A percentile compares a stretch with the other conserved stretches of the same genome.
phyloP scores from a whole-genome alignment of 2,797 vertebrate species.

The Enteromius mattozi region DNA sequence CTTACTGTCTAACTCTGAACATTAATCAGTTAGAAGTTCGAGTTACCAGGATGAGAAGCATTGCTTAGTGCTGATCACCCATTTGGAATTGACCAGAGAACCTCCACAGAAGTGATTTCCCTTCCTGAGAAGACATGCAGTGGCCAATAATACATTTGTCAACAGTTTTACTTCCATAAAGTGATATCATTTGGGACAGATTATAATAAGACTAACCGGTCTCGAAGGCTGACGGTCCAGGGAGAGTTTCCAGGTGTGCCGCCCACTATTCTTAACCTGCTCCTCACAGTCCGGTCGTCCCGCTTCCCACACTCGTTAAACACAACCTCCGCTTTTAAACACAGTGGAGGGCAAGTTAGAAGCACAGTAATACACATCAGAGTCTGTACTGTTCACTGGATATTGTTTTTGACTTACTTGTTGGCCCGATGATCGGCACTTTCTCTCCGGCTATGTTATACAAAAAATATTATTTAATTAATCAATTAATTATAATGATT shows the following conservation, averaged over 20 bases:
- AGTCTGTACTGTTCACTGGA: not conserved
- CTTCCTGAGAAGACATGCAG: conserved; percentile 75
- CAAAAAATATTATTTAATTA: conserved; percentile 45
- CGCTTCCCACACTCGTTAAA: conserved; percentile 90
- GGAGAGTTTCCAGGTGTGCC: conserved; percentile 92
- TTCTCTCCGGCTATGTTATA: conserved; percentile 81
- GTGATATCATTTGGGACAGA: not conserved
- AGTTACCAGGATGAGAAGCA: conserved; percentile 94
- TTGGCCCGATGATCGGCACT: conserved; percentile 69
- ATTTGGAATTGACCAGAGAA: conserved; percentile 90
- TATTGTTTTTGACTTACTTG: conserved; percentile 68
- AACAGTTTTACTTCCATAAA: not conserved
- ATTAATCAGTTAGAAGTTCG: not conserved
- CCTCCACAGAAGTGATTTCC: conserved; percentile 95
- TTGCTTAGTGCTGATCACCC: conserved; percentile 95
- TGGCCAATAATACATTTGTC: not conserved
- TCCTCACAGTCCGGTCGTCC: conserved; percentile 69
- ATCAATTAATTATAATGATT: not conserved
- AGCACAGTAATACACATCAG: conserved; percentile 9
- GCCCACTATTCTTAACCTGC: conserved; percentile 79
- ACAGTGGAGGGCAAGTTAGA: conserved; percentile 11
- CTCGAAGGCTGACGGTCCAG: conserved; percentile 95
- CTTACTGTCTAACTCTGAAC: conserved; percentile 2
- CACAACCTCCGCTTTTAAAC: conserved; percentile 77
- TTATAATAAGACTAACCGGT: conserved; percentile 78